Evolutionary conservation across 2,797 vertebrate genomes (phyloP), one percentile per base, ranked within the genome.

Genomic region (Pseudocheirus occidentalis): DNA sequence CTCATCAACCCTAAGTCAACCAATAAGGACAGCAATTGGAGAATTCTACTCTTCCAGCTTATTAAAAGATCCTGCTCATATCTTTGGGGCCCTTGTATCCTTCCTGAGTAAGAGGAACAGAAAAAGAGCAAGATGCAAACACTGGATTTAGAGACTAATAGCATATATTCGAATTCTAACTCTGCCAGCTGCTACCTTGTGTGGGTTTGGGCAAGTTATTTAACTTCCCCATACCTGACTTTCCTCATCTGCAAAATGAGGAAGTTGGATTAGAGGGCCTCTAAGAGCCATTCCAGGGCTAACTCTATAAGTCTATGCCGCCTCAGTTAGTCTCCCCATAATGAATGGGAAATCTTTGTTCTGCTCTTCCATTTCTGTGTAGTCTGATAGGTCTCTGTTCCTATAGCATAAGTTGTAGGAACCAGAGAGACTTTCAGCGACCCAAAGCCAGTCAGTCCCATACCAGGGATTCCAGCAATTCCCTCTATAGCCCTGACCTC

Each of bases 21-120:
- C 94, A 31, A 6, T 1, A 0, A 24, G 18, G 66, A 40, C n/a
- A 55, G 55, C 21, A 28, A 10, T 24, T 50, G 56, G n/a, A n/a
- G 34, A 7, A 0, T 91, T 21, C 50, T 0, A 1, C 46, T 5
- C 40, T 46, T 62, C 55, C 9, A n/a, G 1, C 0, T 52, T 10
- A 21, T 40, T 91, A 21, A 0, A 56, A 62, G 93, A 13, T 46
- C 31, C n/a, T 31, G 4, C 6, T 1, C 66, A 21, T 81, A 81
- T 81, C n/a, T 73, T 52, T 31, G n/a, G 91, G n/a, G 5, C 10
- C 50, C 27, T 62, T 31, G 1, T 11, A 11, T 55, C 18, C 56
- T 89, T 95, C 57, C 31, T 40, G 73, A 90, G 94, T 52, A 53
- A 87, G 7, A 24, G 50, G 50, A 16, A 28, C 1, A 0, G 87